phyloP scores from a whole-genome alignment of 2,113 vertebrate genomes.

The Neogobius melanostomus region DNA sequence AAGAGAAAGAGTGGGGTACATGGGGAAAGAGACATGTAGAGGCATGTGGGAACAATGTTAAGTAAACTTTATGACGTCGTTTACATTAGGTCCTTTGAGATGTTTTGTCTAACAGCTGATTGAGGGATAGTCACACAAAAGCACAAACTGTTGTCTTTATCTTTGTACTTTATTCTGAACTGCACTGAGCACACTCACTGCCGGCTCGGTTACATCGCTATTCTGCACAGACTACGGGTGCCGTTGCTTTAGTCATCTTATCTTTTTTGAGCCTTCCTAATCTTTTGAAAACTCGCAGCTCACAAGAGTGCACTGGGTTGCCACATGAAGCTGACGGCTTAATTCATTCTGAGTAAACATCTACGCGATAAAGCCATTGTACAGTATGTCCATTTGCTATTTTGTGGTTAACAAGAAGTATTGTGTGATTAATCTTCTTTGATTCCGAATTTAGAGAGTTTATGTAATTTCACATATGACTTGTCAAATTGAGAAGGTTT shows the following conservation, averaged over 20 bases:
- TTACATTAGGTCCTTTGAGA: not conserved
- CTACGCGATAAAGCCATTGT: slow-evolving; percentile 17
- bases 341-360: slow-evolving; percentile 13
- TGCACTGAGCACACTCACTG: not conserved
- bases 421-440: slow-evolving; percentile 42
- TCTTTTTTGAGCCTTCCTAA: slow-evolving; percentile 17
- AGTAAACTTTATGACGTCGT: not conserved
- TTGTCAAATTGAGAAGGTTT: not conserved
- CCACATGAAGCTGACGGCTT: slow-evolving; percentile 20
- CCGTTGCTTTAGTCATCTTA: slow-evolving; percentile 8
- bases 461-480: slow-evolving; percentile 47
- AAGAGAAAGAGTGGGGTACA: too few species aligned
- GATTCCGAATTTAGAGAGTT: slow-evolving; percentile 43
- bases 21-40: too few species aligned
- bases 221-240: not conserved
- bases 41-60: too few species aligned
- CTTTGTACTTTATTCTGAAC: not conserved
- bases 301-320: slow-evolving; percentile 16
- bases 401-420: slow-evolving; percentile 39
- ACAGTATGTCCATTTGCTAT: slow-evolving; percentile 16
- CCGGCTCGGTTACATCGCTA: not conserved
- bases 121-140: not conserved
- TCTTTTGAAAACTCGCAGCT: slow-evolving; percentile 19
- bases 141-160: not conserved
- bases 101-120: not conserved